Base-by-base conservation (phyloP, 1,140 invertebrate genomes). In the Planococcus citri region DNA sequence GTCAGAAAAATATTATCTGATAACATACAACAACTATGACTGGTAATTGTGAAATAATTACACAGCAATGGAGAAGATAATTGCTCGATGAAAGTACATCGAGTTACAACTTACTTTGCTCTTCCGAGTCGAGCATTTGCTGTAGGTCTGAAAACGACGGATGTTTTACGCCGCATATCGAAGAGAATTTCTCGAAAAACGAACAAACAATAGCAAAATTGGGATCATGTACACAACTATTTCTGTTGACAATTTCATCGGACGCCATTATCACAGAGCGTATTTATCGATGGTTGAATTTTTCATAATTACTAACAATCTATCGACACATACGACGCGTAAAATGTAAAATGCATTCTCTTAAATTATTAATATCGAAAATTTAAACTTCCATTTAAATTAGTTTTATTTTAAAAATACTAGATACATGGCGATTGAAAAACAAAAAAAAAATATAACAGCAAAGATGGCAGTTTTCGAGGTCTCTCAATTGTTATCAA, bases 181-280 rank as follows among this genome's bases (percentile, higher is more conserved):
- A 85, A 38, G 90, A 88, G 78, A 95, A 95, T 80, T 90, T 88
- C 78, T 93, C 87, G 68, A 95, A 82, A 82, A 95, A 95, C 71
- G 91, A 91, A 82, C 92, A 95, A 80, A 95, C 93, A 78, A 94
- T 88, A 75, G 92, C 92, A 81, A 95, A 96, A 87, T 95, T 93
- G 77, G 92, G 92, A 86, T 95, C 91, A 84, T 87, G 89, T 82
- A 88, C 86, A 85, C 91, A 94, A 64, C 60, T 64, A 27, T 64
- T 25, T 17, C 41, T 51, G 25, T 25, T 64, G 10, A 27, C 22
- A 64, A 24, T 64, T 12, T 64, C 60, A 64, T 64, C 60, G 25
- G 60, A 24, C 60, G 60, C 60, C 60, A 64, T 64, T 64, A 21
- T 64, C 60, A 27, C 60, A 24, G 3, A 10, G 24, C 22, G 41